Evolutionary conservation across 2,888 invertebrate genomes (phyloP), one percentile per base, ranked within the genome.

Genomic region (Drosophila subquinaria): DNA sequence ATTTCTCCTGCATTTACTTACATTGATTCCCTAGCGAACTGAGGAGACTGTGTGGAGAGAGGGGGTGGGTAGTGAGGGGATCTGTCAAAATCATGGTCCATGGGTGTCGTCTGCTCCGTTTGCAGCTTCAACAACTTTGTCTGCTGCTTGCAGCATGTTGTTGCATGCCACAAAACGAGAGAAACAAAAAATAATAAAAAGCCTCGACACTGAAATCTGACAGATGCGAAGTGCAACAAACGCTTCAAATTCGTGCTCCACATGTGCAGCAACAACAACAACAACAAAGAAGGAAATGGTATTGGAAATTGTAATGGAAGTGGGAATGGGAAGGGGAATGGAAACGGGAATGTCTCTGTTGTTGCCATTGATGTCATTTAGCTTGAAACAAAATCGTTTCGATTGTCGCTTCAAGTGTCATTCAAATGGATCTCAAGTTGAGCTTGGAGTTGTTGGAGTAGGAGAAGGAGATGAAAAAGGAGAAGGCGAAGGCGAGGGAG

Each of bases 201-300:
- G 64, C 61, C 72, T 80, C 84, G 84, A 81, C 84, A 84, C 89
- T 84, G 89, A 88, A 86, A 88, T 73, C 89, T 83, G 84, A 84
- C 84, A 84, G 79, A 78, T 81, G 84, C 79, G 79, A 89, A 76
- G 84, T 89, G 87, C 83, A 87, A 69, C 73, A 76, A 79, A 79
- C 70, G 78, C 65, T 66, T 83, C 78, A 69, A 73, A 78, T 69
- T 77, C 78, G 69, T 74, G 75, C 62, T 67, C 70, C 79, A 77
- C 75, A 77, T 74, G 79, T 69, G 69, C 50, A 50, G 36, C 48
- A 45, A 11, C 35, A n/a, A 38, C 20, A 43, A 42, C 40, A 40
- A 13, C 11, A 42, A 17, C 35, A 13, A 6, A 17, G 42, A 11
- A 38, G 35, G 45, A 23, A 38, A 48, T 27, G 36, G 60, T 9